These are phyloP conservation scores for Hyposmocoma kahamanoa DNA, from an alignment of 1,140 invertebrate genomes.

Conservation along the genomic window DNA sequence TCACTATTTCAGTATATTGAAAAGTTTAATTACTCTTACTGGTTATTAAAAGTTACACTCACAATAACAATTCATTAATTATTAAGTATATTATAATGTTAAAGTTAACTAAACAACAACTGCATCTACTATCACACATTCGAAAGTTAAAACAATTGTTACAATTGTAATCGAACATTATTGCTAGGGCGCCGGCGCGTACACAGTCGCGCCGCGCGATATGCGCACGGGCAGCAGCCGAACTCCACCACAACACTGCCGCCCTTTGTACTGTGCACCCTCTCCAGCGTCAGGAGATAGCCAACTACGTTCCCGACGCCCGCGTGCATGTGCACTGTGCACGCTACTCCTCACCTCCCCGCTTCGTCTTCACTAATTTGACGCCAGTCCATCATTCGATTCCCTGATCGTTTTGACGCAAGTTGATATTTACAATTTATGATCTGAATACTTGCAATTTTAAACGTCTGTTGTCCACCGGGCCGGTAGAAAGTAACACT, in stretches of 20 bases:
- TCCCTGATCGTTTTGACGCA: too few relatives aligned
- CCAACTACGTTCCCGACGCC: too few relatives aligned
- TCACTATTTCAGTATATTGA: slow-evolving; percentile 37
- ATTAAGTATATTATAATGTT: slow-evolving; percentile 53
- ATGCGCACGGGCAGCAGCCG: neutral
- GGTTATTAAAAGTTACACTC: slow-evolving; percentile 69
- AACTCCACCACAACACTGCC: too few relatives aligned
- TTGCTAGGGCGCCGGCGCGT: slow-evolving; percentile 66
- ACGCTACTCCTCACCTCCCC: too few relatives aligned
- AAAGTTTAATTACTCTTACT: slow-evolving; percentile 46
- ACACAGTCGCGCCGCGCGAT: neutral
- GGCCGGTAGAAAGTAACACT: too few relatives aligned
- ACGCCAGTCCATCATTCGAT: too few relatives aligned
- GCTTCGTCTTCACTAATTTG: too few relatives aligned
- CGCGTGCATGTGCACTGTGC: too few relatives aligned
- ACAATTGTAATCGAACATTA: slow-evolving; percentile 72
- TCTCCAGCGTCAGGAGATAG: too few relatives aligned
- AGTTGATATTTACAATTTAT: too few relatives aligned
- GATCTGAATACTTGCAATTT: too few relatives aligned
- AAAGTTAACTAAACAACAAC: slow-evolving; percentile 74
- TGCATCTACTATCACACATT: slow-evolving; percentile 75
- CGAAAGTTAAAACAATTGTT: slow-evolving; percentile 74
- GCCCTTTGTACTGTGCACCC: neutral
- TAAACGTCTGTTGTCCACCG: too few relatives aligned
- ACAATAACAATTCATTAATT: slow-evolving; percentile 65